These are phyloP conservation scores for Lysiphlebus fabarum DNA, from an alignment of 1,140 invertebrate species.

Conservation along the genomic window DNA sequence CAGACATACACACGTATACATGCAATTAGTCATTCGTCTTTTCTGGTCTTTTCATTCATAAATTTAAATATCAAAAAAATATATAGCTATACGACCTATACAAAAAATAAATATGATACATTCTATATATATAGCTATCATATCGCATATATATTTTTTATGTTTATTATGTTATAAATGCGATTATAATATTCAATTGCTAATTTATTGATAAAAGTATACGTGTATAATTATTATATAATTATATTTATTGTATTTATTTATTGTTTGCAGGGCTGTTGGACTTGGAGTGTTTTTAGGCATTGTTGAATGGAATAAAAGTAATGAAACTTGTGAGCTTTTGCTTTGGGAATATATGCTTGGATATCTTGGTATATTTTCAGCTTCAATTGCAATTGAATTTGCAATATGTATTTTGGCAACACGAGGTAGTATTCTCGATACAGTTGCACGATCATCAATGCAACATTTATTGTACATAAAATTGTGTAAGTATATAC, in stretches of 20 bases:
- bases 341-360: constrained; percentile 69
- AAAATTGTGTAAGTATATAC: constrained; percentile 71
- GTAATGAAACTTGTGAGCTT: constrained; percentile 56
- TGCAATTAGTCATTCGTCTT: too few species aligned
- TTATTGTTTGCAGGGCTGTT: constrained; percentile 58
- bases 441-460: constrained; percentile 67
- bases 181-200: too few species aligned
- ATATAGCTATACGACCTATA: too few species aligned
- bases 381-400: constrained; percentile 69
- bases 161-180: too few species aligned
- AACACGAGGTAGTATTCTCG: constrained; percentile 78
- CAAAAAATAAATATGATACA: too few species aligned
- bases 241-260: constrained; percentile 16
- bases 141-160: too few species aligned
- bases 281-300: constrained; percentile 59
- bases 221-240: neutral
- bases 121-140: too few species aligned
- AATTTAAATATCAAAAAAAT: too few species aligned
- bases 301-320: constrained; percentile 62
- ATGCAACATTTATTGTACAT: constrained; percentile 83
- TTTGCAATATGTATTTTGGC: constrained; percentile 72
- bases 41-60: too few species aligned
- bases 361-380: constrained; percentile 69
- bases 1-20: too few species aligned
- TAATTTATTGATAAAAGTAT: too few species aligned